Evolutionary conservation across 1,140 invertebrate genomes (phyloP), one percentile per base, ranked within the genome.

Genomic region (Drosophila bocqueti): DNA sequence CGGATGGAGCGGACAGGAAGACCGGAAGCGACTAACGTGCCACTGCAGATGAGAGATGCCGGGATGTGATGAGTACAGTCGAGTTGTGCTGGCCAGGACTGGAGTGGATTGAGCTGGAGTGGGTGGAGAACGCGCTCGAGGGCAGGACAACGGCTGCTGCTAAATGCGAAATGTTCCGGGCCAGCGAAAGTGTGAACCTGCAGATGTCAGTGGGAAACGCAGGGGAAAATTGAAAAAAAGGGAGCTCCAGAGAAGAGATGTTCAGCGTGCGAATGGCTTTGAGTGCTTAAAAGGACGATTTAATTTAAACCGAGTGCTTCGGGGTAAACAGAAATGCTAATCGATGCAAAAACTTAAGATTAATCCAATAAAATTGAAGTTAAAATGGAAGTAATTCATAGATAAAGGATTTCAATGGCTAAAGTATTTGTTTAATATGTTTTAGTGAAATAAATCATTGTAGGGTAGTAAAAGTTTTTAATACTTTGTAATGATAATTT

Each of bases 1-100:
- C 29, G 31, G 34, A 47, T 21, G 59, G 65, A 31, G n/a, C 31
- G 67, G 64, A 71, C 67, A 71, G 67, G 64, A 55, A 55, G 67
- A 79, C 83, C 76, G 83, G 83, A 86, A 86, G 72, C 83, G 76
- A 68, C 83, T 86, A 85, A 85, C 83, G 79, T 76, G 77, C 59
- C 62, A 59, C 66, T 29, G 59, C 59, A 73, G 75, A 62, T 63
- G 80, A 50, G 54, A 69, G 67, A 68, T 61, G 59, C 49, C 54
- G 54, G 54, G 59, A 40, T 58, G 67, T 62, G 63, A 58, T 77
- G 69, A 72, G 66, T 42, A 24, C 38, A 43, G 54, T 45, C 29
- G 62, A 60, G 63, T 54, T 63, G 60, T 50, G 47, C 40, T 47
- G 54, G 15, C 21, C 31, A 46, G 43, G 45, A 60, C 38, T 43